phyloP scores from a whole-genome alignment of 2,113 vertebrate genomes.

The Eidolon helvum region DNA sequence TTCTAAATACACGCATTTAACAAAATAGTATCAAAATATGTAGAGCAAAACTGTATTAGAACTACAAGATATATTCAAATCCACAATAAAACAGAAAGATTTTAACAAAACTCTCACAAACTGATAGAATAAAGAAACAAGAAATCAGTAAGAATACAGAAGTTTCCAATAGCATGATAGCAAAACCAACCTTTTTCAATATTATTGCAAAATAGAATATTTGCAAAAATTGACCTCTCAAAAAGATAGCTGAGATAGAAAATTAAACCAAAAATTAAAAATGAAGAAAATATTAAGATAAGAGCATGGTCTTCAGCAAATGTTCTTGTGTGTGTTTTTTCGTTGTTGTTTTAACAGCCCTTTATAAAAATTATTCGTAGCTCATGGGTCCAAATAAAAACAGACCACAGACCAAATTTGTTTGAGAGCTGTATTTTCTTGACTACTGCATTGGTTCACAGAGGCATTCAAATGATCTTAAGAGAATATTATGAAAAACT shows the following conservation, averaged over 20 bases:
- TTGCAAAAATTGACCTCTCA: neutral
- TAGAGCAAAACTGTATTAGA: neutral
- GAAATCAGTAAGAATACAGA: neutral
- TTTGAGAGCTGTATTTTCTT: neutral
- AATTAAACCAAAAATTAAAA: conserved; percentile 28
- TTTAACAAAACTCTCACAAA: neutral
- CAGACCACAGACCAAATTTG: neutral
- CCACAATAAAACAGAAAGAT: neutral
- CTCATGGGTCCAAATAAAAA: neutral
- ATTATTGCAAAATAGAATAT: neutral
- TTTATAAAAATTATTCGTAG: conserved; percentile 18
- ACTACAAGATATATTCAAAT: neutral
- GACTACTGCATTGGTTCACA: neutral
- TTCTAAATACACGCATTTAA: neutral
- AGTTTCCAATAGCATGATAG: neutral
- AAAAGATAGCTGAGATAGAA: conserved; percentile 18
- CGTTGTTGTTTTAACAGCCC: neutral
- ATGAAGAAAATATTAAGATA: neutral
- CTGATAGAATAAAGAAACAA: neutral
- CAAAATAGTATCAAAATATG: neutral
- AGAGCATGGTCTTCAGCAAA: neutral
- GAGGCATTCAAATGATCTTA: neutral
- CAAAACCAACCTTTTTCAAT: conserved; percentile 24
- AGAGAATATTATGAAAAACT: neutral
- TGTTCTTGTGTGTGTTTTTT: neutral